Conservation (phyloP, 1,140 invertebrate genomes). For the Sminthurinus signatus region DNA sequence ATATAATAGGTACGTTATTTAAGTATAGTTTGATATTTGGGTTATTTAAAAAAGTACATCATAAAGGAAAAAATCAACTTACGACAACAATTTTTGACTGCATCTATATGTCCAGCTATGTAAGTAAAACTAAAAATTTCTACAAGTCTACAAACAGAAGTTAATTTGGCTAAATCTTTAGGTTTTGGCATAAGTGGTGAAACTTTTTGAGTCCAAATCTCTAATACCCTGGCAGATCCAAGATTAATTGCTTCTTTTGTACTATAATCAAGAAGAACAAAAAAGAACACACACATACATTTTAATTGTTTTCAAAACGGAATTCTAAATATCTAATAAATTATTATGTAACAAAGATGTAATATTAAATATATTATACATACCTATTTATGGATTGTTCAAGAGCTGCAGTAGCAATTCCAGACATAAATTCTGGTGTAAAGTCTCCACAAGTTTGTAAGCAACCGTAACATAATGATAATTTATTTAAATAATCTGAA, state of each 20-base stretch:
- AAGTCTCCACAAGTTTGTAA: background rate
- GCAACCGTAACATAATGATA: background rate
- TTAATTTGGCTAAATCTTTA: background rate
- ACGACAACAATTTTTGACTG: conserved; percentile 35
- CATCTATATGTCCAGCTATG: conserved; percentile 34
- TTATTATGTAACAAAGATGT: background rate
- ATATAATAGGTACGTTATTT: no score
- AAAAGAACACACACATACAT: conserved; percentile 3
- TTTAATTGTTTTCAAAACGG: background rate
- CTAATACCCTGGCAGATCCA: conserved; percentile 25
- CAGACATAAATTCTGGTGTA: background rate
- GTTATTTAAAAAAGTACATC: no score
- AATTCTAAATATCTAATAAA: background rate
- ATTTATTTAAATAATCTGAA: background rate
- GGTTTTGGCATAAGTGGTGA: background rate
- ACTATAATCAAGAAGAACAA: background rate
- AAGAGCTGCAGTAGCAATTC: background rate
- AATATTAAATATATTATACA: background rate
- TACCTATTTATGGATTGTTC: background rate
- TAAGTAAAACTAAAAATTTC: conserved; percentile 38
- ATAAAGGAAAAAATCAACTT: no score
- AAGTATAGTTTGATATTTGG: no score
- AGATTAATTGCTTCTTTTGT: conserved; percentile 35
- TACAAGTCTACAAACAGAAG: conserved; percentile 9
- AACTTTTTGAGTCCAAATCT: conserved; percentile 30